Evolutionary conservation across 2,113 vertebrate species (phyloP), one percentile per base, ranked within the genome.

Genomic region (Elephas maximus): DNA sequence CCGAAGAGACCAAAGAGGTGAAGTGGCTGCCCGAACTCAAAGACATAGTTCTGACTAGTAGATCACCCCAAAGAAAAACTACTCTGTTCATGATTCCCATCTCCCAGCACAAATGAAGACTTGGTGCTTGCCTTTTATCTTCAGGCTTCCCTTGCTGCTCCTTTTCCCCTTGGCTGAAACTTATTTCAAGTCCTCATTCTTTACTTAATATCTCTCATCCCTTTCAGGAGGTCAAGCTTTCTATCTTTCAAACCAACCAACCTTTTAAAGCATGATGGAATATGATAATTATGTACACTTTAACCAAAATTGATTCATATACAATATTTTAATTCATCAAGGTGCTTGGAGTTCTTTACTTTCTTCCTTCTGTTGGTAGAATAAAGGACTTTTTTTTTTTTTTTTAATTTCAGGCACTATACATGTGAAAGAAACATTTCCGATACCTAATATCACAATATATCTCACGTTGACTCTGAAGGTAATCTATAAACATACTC

Each of bases 291-390:
- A 85, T 23, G 57, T 85, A 83, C 30, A 37, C 24, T 60, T 60
- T 51, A 80, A 84, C 14, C 78, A 44, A 65, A 94, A 88, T 0
- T 23, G 18, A 77, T 20, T 76, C 60, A 45, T n/a, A 63, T 2
- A 8, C 12, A 90, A 41, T 37, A 14, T 37, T 84, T 93, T 45
- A 84, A 63, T 6, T 94, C 53, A 63, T 92, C 15, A 62, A 73
- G 12, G 8, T 37, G 37, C 11, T 80, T 88, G 44, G 78, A 48
- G 79, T 92, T 57, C 20, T 86, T 74, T 87, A 30, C 10, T 4
- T 63, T 90, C 95, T 80, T 94, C 37, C 95, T 80, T 94, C 37
- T 63, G 4, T 69, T 82, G 60, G 26, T 76, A 12, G 30, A 74
- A 88, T 26, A 60, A 86, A 85, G 10, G 3, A 41, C 33, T 77